Evolutionary conservation across 2,797 vertebrate genomes (phyloP), one percentile per base, ranked within the genome.

Genomic region (Mico argentatus): DNA sequence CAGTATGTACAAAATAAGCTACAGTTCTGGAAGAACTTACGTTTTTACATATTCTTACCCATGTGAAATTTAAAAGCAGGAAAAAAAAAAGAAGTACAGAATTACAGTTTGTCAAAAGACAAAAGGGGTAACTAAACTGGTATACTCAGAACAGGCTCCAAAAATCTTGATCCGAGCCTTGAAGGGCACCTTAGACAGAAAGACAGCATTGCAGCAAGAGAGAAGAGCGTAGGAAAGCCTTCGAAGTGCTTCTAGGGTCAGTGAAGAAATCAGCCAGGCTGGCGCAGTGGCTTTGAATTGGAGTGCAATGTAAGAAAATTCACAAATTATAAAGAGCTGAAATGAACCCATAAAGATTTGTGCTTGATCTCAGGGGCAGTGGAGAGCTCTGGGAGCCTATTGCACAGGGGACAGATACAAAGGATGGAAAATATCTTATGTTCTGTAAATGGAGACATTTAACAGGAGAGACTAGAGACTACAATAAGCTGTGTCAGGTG

Each of bases 31-130:
- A 19, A 67, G n/a, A 90, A 77, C 57, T 76, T 77, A 22, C 0
- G 7, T 86, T 95, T 94, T 93, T 67, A 93, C 1, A 61, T 90
- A 59, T 55, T 81, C 52, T 86, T 95, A 41, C 30, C n/a, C 2
- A 73, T 9, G 33, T 88, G 36, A 82, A 82, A 73, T 89, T 75
- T 92, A 57, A 96, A 97, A 88, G 46, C 9, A 19, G 84, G 81
- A 92, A 94, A 93, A 55, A 90, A 36, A 24, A 46, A 12, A 91
- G 67, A 93, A 17, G 46, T 36, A 80, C 17, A 75, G n/a, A 76
- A 70, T 82, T 59, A 59, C 4, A 94, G 33, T 89, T 36, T n/a
- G 64, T 88, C 14, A 57, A 64, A 95, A 50, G 30, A 84, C 30
- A 91, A 86, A 94, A 92, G 12, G 4, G 41, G 27, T 83, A 76